Evolutionary conservation across 2,888 invertebrate genomes (phyloP), one percentile per base, ranked within the genome.

Genomic region (Cybosia mesomella): DNA sequence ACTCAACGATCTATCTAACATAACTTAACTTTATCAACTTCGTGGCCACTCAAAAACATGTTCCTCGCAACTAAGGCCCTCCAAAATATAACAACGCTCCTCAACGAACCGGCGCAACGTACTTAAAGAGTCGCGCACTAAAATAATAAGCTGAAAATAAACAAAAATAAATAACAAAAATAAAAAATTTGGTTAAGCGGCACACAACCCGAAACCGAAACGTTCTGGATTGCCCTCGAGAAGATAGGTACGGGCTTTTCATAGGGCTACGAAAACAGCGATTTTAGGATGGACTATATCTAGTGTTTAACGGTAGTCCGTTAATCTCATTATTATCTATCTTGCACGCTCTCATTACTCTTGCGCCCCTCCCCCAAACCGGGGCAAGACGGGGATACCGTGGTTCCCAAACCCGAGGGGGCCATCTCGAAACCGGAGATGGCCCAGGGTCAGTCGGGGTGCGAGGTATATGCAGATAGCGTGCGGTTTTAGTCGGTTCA

Each of bases 181-280:
- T 85, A 83, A 73, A 87, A 87, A 91, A 90, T 89, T 86, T 85
- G 85, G 88, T 90, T 90, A 90, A 91, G 90, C 90, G 89, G 91
- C 91, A 92, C 89, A 91, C 91, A 89, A 90, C 85, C 88, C 89
- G 86, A 90, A 92, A 87, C 89, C 85, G 89, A 89, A 92, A 91
- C 89, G 91, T 89, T 90, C 84, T 88, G 92, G 90, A 93, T 93
- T 93, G 89, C 92, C 89, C 93, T 94, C 90, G 88, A 93, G 87
- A 85, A 87, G 91, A 86, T 89, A 87, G 89, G 87, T 87, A 87
- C 86, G 81, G 84, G 78, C 79, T 85, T 78, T 73, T 71, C 69
- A 66, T 84, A 67, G 72, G 87, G 91, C 90, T 85, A 87, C 55
- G 64, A 81, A 87, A 81, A 58, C 1, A 61, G 85, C 81, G 83